Base-by-base conservation (phyloP, 1,140 invertebrate species). In the Samia ricini region DNA sequence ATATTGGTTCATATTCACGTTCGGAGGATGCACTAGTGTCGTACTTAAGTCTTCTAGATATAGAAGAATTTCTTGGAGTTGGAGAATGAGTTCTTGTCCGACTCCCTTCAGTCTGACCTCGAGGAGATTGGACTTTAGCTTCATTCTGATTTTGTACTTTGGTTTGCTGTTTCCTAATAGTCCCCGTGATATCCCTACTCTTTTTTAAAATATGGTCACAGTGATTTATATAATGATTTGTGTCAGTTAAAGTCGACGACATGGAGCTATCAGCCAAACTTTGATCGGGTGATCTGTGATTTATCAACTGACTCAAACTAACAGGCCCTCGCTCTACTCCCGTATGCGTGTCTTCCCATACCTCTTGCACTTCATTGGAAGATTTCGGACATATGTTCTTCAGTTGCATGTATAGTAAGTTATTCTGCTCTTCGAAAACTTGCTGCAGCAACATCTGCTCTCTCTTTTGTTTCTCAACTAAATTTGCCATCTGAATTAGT, bases 371-470 rank as follows among this genome's bases (percentile, higher is more conserved):
- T 65, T 90, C 77, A 15, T 76, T 74, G 0, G 81, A 76, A 18
- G 85, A 81, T 71, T 84, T 83, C 0, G 88, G 86, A 24, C 81
- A 83, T 24, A 90, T 88, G n/a, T 91, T 92, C 71, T 91, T 91
- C 29, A 94, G 86, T 66, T 93, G 92, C 15, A 83, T 86, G 49
- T 93, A 81, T 19, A 94, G 69, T 59, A 92, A 77, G 61, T 90
- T 88, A 65, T 93, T 93, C 67, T 94, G 93, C 49, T 91, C 92
- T 60, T 93, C 92, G 74, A 94, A 94, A 26, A 92, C 88, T 66
- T 93, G 89, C 67, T 93, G 92, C 49, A 94, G 79, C 2, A 91
- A 73, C 18, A 89, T 72, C 68, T 93, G 93, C 68, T 94, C 93
- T 10, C 84, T 89, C 60, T 92, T 91, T 69, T 94, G 93, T 36